Conservation (phyloP, 2,113 vertebrate genomes). For the Caretta caretta region DNA sequence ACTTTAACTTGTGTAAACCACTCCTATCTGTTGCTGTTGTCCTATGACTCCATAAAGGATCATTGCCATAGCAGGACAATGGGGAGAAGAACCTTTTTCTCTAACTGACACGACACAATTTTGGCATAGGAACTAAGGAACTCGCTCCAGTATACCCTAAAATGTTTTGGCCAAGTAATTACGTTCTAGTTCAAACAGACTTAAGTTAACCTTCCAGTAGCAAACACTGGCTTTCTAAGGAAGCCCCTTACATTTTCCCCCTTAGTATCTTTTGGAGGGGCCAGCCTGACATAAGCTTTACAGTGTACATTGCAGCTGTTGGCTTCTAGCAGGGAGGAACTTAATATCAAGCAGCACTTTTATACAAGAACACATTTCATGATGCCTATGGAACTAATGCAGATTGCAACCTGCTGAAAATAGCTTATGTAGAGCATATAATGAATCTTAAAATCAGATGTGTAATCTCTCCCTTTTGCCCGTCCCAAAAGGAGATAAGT, state of each 20-base stretch:
- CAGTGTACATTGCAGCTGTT: background rate
- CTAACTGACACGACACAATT: background rate
- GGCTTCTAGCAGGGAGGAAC: background rate
- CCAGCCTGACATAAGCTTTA: background rate
- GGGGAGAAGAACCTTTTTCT: background rate
- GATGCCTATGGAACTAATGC: background rate
- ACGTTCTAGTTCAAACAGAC: background rate
- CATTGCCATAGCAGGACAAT: background rate
- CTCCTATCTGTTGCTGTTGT: background rate
- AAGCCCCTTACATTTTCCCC: background rate
- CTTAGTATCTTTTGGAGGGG: background rate
- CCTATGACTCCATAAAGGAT: background rate
- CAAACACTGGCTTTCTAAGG: background rate
- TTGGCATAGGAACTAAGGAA: background rate
- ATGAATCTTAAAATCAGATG: background rate
- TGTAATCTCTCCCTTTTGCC: background rate
- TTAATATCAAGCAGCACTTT: background rate
- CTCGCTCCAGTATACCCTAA: background rate
- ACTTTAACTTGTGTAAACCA: background rate
- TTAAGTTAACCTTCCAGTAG: background rate
- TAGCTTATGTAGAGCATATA: background rate
- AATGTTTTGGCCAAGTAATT: background rate
- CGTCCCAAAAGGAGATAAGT: slow-evolving; percentile 89
- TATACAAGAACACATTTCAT: background rate
- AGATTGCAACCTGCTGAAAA: background rate